Evolutionary conservation across 92 coral and sea anemone genomes (phyloP).

Genomic region (Porites lobata): DNA sequence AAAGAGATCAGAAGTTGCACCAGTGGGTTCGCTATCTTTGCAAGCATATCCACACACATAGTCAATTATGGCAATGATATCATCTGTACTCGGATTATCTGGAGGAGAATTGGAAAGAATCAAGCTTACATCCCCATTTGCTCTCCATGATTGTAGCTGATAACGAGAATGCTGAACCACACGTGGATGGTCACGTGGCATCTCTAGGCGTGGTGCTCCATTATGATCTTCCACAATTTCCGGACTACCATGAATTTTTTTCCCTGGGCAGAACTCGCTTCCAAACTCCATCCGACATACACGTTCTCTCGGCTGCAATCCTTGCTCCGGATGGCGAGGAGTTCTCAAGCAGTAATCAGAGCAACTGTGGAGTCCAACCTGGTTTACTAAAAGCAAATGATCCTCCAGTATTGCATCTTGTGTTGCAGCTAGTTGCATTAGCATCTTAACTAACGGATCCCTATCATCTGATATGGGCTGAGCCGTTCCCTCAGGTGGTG

Average conservation of each 20-base stretch:
- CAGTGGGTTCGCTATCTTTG: constrained; percentile 57
- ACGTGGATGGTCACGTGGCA: constrained; percentile 48
- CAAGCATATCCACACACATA: constrained; percentile 56
- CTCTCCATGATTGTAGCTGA: constrained; percentile 19
- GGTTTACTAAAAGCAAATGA: too few species aligned
- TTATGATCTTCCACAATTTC: not conserved
- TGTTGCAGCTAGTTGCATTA: too few species aligned
- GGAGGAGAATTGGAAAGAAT: constrained; percentile 37
- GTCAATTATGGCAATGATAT: constrained; percentile 40
- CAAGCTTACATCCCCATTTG: constrained; percentile 20
- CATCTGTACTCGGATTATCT: constrained; percentile 58
- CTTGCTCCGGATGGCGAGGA: too few species aligned
- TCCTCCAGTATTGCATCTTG: too few species aligned
- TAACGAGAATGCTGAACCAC: constrained; percentile 34
- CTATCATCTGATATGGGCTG: constrained; percentile 37
- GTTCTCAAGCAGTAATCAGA: too few species aligned
- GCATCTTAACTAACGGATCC: too few species aligned
- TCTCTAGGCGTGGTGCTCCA: constrained; percentile 39
- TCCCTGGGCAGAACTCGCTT: too few species aligned
- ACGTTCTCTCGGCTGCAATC: too few species aligned
- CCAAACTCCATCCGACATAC: too few species aligned
- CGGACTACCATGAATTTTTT: too few species aligned
- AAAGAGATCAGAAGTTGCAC: constrained; percentile 21
- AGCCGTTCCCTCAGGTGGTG: not conserved
- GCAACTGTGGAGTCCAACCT: too few species aligned